Percentiles rank a stretch among this genome's conserved stretches.
Conservation (phyloP, 1,140 invertebrate genomes). For the Contarinia nasturtii region DNA sequence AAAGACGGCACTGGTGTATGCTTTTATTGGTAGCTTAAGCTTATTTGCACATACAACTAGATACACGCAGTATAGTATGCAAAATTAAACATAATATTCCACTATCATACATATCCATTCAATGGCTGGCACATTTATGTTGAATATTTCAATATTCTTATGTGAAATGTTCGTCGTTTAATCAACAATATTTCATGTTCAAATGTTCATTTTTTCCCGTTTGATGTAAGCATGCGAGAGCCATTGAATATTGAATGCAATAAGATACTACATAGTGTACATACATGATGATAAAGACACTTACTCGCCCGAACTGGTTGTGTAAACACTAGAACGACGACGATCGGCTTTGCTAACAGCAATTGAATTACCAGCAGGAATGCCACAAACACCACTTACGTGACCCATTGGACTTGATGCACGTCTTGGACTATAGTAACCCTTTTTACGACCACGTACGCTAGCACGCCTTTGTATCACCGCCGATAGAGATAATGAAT, state of each 20-base stretch:
- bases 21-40: too few species aligned
- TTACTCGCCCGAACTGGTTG: slow-evolving; percentile 71
- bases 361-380: background rate
- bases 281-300: slow-evolving; percentile 14
- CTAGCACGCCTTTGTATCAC: slow-evolving; percentile 58
- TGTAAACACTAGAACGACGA: slow-evolving; percentile 57
- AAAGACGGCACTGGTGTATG: too few species aligned
- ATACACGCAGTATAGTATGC: too few species aligned
- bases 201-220: background rate
- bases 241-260: too few species aligned
- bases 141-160: too few species aligned
- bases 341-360: slow-evolving; percentile 27
- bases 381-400: slow-evolving; percentile 12
- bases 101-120: too few species aligned
- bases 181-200: background rate
- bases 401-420: slow-evolving; percentile 50
- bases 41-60: too few species aligned
- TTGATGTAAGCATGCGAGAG: too few species aligned
- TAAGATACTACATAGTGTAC: slow-evolving; percentile 1
- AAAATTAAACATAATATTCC: too few species aligned
- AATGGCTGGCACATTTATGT: too few species aligned
- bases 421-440: slow-evolving; percentile 32
- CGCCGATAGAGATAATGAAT: slow-evolving; percentile 59
- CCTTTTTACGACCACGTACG: slow-evolving; percentile 31
- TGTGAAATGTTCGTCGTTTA: too few species aligned